Conservation (phyloP, 2,113 vertebrate species). For the Chunga burmeisteri region DNA sequence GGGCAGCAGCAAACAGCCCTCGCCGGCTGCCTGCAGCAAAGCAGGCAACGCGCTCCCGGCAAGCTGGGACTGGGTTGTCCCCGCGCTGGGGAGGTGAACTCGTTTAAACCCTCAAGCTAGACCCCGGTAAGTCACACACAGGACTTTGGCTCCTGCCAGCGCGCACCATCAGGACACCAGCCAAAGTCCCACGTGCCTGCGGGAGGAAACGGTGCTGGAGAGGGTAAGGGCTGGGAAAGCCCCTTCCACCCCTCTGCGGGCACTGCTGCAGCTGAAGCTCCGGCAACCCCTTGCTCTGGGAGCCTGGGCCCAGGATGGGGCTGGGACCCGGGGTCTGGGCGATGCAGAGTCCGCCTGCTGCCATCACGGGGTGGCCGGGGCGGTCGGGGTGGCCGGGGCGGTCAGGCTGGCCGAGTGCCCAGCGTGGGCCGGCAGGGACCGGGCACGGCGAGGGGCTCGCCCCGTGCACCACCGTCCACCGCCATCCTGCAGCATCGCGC, state of each 20-base stretch:
- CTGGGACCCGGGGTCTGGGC: accelerated
- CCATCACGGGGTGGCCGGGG: accelerated
- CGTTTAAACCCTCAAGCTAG: not conserved
- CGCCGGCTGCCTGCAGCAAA: not conserved
- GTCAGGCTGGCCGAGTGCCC: not conserved
- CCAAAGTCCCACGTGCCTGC: not conserved
- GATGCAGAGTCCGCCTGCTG: not conserved
- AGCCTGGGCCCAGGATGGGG: not conserved
- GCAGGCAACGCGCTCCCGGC: not conserved
- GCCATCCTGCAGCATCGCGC: accelerated
- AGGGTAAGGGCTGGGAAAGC: not conserved
- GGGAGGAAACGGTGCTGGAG: not conserved
- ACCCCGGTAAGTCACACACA: not conserved
- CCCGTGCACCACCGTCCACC: accelerated
- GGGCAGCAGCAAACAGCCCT: not conserved
- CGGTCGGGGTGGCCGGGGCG: too few species aligned
- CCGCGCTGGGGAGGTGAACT: accelerated
- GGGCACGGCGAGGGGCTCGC: accelerated
- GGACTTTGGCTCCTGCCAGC: not conserved
- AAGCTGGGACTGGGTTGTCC: not conserved
- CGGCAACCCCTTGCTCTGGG: not conserved
- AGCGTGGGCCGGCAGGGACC: not conserved
- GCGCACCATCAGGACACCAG: not conserved
- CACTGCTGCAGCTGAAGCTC: not conserved
- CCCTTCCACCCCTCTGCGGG: not conserved